A percentile compares a stretch with the other conserved stretches of the same genome.
phyloP scores from a whole-genome alignment of 2,888 invertebrate genomes.

The Diachrysia chrysitis region DNA sequence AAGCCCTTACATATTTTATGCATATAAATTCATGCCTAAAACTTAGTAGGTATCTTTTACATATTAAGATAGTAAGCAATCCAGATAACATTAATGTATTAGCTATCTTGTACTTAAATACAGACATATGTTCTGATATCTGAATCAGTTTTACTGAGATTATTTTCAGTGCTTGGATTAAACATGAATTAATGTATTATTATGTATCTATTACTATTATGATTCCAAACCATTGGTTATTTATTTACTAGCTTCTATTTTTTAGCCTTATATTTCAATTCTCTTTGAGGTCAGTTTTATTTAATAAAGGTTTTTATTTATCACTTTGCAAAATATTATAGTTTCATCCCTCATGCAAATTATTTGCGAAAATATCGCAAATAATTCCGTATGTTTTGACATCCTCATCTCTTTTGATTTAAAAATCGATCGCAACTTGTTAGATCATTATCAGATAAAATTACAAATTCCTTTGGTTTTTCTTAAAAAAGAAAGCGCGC shows the following conservation, averaged over 20 bases:
- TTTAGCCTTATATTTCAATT: not conserved
- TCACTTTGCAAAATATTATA: too few relatives aligned
- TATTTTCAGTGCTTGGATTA: not conserved
- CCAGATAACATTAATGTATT: not conserved
- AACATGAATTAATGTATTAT: not conserved
- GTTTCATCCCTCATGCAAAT: too few relatives aligned
- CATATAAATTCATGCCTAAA: not conserved
- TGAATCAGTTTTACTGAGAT: constrained; percentile 1
- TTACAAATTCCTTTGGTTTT: too few relatives aligned
- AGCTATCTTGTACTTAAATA: not conserved
- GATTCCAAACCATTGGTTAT: too few relatives aligned
- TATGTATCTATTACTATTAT: not conserved
- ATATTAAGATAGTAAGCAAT: not conserved
- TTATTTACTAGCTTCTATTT: not conserved
- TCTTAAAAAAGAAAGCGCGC: too few relatives aligned
- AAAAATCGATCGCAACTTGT: too few relatives aligned
- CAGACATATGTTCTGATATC: not conserved
- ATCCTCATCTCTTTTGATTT: too few relatives aligned
- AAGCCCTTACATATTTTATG: not conserved
- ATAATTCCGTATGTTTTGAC: too few relatives aligned
- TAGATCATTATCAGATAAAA: too few relatives aligned
- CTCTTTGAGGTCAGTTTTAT: not conserved
- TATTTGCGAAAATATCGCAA: too few relatives aligned
- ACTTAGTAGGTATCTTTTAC: not conserved
- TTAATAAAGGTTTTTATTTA: too few relatives aligned